phyloP scores from a whole-genome alignment of 2,888 invertebrate genomes.

The Chrysolina americana region DNA sequence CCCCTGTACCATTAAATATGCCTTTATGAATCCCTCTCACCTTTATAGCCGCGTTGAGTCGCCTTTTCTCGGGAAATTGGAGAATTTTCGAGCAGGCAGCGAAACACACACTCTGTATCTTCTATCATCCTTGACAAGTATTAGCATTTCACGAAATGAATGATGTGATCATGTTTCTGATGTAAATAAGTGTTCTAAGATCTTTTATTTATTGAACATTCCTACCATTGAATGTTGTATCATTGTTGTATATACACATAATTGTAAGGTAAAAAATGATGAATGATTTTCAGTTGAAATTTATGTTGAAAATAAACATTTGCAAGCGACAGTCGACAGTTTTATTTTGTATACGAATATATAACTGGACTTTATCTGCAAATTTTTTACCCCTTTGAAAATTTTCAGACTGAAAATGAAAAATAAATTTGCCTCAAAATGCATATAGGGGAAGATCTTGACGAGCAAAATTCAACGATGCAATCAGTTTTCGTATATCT shows the following conservation, averaged over 20 bases:
- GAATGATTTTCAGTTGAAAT: not conserved
- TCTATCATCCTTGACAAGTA: slow-evolving; percentile 38
- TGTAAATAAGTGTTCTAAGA: slow-evolving; percentile 52
- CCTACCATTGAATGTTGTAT: slow-evolving; percentile 49
- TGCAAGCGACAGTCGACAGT: not conserved
- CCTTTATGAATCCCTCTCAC: too few relatives aligned
- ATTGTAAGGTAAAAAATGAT: slow-evolving; percentile 29
- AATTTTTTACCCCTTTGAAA: too few relatives aligned
- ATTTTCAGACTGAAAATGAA: too few relatives aligned
- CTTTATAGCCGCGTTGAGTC: too few relatives aligned
- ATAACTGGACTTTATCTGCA: too few relatives aligned
- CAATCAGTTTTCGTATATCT: too few relatives aligned
- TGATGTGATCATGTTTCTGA: slow-evolving; percentile 33
- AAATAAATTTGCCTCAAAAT: too few relatives aligned
- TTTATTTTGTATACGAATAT: not conserved
- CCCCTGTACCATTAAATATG: too few relatives aligned
- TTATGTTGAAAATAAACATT: slow-evolving; percentile 12
- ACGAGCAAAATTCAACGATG: too few relatives aligned
- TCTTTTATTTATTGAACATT: slow-evolving; percentile 54
- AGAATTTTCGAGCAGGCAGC: not conserved
- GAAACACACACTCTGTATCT: not conserved
- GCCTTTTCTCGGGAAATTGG: not conserved
- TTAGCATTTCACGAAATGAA: slow-evolving; percentile 51
- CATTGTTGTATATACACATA: slow-evolving; percentile 16
- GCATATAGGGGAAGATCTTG: too few relatives aligned